Base-by-base conservation (phyloP, 1,140 invertebrate genomes). In the Leptinotarsa lineolata region DNA sequence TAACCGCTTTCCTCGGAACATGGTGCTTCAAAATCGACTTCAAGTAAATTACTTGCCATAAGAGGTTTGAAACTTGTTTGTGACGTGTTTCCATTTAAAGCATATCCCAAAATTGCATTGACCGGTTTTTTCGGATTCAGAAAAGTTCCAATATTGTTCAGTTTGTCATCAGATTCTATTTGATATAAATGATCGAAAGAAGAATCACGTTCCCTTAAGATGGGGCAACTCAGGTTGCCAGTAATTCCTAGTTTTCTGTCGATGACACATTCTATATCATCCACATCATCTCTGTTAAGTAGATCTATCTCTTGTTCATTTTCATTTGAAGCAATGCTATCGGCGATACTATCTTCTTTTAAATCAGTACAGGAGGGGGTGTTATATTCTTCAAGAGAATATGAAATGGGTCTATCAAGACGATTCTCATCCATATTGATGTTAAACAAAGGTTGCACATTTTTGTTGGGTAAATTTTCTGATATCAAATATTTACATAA, bases 1-100 rank as follows among this genome's bases (percentile, higher is more conserved):
- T 80, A 80, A 12, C 79, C 79, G 59, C 79, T 79, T 69, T 80
- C 77, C 20, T 71, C 68, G 4, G 75, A 75, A 22, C 39, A 61
- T 22, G 70, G 15, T 13, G 68, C 58, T 15, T 72, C 24, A 22
- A 44, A 54, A 18, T 54, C 48, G 16, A 54, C 48, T 18, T 54
- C 48, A 54, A 18, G 16, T 54, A 8, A 54, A 54, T 5, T 4
- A 54, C 48, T 54, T 8, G 4, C n/a, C 15, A 18, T 5, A 18
- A 54, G n/a, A 54, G 15, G n/a, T n/a, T 54, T 54, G 0, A 16
- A 18, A 54, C n/a, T 54, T 18, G 15, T 54, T 54, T 54, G 48
- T 18, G 48, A 54, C 48, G 16, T 18, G 64, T 66, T 20, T n/a
- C 24, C 20, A 46, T 59, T 69, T 8, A 69, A 30, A 59, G 68